Conservation (phyloP, 2,888 invertebrate genomes). For the Pseudococcus viburni region DNA sequence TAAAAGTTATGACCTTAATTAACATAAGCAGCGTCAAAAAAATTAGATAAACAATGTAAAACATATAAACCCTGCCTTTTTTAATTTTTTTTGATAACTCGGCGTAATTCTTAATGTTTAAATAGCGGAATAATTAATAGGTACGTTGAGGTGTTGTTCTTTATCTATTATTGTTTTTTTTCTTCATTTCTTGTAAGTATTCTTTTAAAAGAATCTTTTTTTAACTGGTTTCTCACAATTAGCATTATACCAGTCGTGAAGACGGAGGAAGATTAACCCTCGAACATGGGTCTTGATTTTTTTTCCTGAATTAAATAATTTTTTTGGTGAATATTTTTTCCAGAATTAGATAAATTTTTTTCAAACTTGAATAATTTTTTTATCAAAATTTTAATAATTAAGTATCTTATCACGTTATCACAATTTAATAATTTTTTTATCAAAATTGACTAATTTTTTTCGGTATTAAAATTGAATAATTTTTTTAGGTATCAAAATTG, state of each 20-base stretch:
- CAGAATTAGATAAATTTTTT: neutral
- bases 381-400: too few relatives aligned
- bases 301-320: neutral
- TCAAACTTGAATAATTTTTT: too few relatives aligned
- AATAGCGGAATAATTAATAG: conserved; percentile 39
- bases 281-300: neutral
- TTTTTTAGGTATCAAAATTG: too few relatives aligned
- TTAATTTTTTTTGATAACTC: conserved; percentile 30
- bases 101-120: conserved; percentile 18
- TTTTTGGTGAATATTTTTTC: neutral
- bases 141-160: neutral
- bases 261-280: too few relatives aligned
- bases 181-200: neutral
- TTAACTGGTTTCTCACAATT: neutral
- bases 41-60: conserved; percentile 55
- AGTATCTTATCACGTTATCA: too few relatives aligned
- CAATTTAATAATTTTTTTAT: too few relatives aligned
- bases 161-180: neutral
- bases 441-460: too few relatives aligned
- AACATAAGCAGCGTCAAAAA: conserved; percentile 9
- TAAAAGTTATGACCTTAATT: conserved; percentile 52
- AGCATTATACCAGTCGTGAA: neutral
- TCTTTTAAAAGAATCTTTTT: neutral
- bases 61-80: neutral
- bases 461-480: too few relatives aligned